Conservation (phyloP, 2,797 vertebrate species). For the Garrulus glandarius region DNA sequence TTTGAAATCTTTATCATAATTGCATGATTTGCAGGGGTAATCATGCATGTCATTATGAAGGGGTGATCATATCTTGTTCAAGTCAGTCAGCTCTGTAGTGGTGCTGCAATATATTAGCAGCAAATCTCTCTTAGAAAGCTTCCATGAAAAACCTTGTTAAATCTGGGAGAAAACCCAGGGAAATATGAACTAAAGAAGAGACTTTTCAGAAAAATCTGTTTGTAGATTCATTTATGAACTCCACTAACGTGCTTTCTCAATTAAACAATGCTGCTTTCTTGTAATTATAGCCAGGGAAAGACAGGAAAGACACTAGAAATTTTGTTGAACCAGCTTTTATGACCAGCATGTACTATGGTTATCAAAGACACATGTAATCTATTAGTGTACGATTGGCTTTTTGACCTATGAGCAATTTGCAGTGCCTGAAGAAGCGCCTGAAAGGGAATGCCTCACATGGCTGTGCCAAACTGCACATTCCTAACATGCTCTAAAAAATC, state of each 20-base stretch:
- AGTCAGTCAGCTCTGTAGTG: neutral
- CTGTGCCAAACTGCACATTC: neutral
- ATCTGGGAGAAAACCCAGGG: neutral
- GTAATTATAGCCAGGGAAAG: neutral
- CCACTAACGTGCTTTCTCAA: neutral
- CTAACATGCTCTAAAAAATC: neutral
- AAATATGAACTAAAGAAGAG: neutral
- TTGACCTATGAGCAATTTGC: neutral
- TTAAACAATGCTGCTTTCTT: neutral
- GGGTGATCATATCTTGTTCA: neutral
- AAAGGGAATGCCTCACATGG: neutral
- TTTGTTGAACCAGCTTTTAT: neutral
- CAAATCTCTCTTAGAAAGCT: neutral
- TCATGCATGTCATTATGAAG: neutral
- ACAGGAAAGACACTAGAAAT: neutral
- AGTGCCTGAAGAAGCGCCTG: neutral
- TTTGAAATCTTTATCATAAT: constrained; percentile 35
- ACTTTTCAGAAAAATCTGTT: neutral
- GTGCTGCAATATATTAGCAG: neutral
- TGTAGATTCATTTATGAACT: neutral
- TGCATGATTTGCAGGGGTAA: neutral
- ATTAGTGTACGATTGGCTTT: neutral
- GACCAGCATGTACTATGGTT: neutral
- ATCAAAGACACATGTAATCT: neutral
- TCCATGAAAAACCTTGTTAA: neutral